Evolutionary conservation across 2,113 vertebrate species (phyloP), one percentile per base, ranked within the genome.

Genomic region (Typhlomys cinereus): DNA sequence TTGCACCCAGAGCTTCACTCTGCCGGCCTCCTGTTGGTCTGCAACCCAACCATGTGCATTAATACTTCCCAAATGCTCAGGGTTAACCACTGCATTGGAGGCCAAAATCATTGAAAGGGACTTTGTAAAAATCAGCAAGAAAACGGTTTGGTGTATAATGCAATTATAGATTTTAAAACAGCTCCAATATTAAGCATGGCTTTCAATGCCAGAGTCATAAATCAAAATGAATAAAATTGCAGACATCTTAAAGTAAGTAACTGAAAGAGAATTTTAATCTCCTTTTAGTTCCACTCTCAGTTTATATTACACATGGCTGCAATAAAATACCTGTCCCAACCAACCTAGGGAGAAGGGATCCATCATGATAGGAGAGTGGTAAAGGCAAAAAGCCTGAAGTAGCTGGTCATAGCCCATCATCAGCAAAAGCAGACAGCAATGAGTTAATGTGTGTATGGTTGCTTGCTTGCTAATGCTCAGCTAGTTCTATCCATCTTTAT

Each of bases 221-320:
- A 94, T 92, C 87, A 91, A 96, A 89, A 92, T 70, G 91, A 94
- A 88, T 82, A 94, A 89, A n/a, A n/a, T 89, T 80, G 59, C 79
- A 95, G 13, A 57, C 3, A 0, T 88, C 92, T 93, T 57, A 85
- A 57, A 46, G 36, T n/a, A 41, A 23, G 2, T 41, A 17, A 44
- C 23, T 83, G 13, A 69, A 82, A 79, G 46, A 57, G 90, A 75
- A 75, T 41, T 57, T 54, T 66, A 79, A 90, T 64, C 85, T 41
- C 80, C 31, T 87, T 89, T 83, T 36, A 74, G 31, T 75, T 92
- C n/a, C n/a, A n/a, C n/a, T n/a, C n/a, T n/a, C n/a, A n/a, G n/a
- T n/a, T n/a, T n/a, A n/a, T n/a, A n/a, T n/a, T n/a, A n/a, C n/a
- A n/a, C n/a, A n/a, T n/a, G n/a, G n/a, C n/a, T n/a, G n/a, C n/a